These are phyloP conservation scores for Phrixothrix hirtus DNA, from an alignment of 2,888 invertebrate species.

Conservation along the genomic window DNA sequence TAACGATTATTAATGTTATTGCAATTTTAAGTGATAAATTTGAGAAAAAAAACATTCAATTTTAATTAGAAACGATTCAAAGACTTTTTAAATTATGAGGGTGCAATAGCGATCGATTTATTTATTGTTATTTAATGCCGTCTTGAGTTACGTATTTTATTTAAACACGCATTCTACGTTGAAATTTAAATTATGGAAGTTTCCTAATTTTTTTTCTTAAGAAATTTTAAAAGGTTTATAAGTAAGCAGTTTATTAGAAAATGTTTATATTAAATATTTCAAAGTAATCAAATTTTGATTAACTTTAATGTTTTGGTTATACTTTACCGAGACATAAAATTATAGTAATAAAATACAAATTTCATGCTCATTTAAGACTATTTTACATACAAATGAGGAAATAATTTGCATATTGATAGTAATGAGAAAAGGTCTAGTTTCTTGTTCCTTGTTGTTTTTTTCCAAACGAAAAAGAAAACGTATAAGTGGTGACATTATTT, in stretches of 20 bases:
- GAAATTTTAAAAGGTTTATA: no score
- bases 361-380: conserved; percentile 1
- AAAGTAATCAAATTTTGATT: conserved; percentile 6
- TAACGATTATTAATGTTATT: conserved; percentile 34
- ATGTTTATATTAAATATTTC: not conserved
- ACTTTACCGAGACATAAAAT: conserved; percentile 4
- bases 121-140: no score
- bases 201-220: no score
- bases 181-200: no score
- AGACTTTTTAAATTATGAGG: conserved; percentile 34
- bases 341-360: conserved; percentile 4
- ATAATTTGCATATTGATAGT: not conserved
- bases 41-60: conserved; percentile 29
- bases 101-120: no score
- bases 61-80: conserved; percentile 38
- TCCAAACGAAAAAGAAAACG: conserved; percentile 7
- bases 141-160: no score
- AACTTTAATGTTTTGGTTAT: conserved; percentile 11
- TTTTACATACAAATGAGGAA: conserved; percentile 1
- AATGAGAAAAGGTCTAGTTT: not conserved
- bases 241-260: no score
- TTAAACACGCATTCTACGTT: no score
- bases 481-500: conserved; percentile 19
- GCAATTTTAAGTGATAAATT: conserved; percentile 36
- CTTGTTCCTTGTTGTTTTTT: not conserved